Percentiles rank a stretch among this genome's conserved stretches.
Evolutionary conservation across 2,888 invertebrate genomes (phyloP).

Genomic region (Cyrtodaria siliqua): DNA sequence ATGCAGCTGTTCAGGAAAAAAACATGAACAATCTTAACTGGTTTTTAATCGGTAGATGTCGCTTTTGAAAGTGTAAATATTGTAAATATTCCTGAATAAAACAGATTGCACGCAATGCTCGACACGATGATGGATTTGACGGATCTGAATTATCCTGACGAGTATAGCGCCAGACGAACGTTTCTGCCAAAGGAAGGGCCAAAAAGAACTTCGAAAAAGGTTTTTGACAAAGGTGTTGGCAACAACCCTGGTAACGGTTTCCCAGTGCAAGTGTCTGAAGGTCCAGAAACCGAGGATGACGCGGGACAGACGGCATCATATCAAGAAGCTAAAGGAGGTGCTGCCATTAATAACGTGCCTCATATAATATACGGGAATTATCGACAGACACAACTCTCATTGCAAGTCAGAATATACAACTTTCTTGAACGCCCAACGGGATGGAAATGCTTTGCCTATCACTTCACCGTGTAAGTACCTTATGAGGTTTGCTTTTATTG

Average conservation of each 20-base stretch:
- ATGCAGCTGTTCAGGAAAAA: no score
- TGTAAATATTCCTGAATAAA: no score
- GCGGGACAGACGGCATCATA: conserved; percentile 4
- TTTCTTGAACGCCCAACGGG: conserved; percentile 93
- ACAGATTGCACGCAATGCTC: no score
- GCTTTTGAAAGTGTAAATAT: no score
- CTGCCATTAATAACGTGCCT: conserved; percentile 38
- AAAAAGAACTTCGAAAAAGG: conserved; percentile 42
- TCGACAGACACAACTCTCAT: conserved; percentile 49
- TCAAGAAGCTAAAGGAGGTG: conserved; percentile 20
- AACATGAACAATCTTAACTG: no score
- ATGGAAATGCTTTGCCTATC: conserved; percentile 94
- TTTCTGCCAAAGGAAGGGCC: conserved; percentile 40
- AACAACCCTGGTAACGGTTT: conserved; percentile 49
- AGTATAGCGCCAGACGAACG: conserved; percentile 32
- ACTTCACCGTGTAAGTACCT: conserved; percentile 89
- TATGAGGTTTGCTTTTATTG: no score
- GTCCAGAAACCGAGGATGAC: conserved; percentile 38
- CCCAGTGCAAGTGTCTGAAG: conserved; percentile 43
- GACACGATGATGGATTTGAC: conserved; percentile 34
- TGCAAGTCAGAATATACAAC: conserved; percentile 92
- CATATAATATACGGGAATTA: conserved; percentile 59
- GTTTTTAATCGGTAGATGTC: no score
- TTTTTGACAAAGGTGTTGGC: conserved; percentile 46
- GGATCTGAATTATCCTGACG: conserved; percentile 42